These are phyloP conservation scores for Hirtodrosophila histrioides DNA, from an alignment of 2,888 invertebrate genomes.

Conservation along the genomic window DNA sequence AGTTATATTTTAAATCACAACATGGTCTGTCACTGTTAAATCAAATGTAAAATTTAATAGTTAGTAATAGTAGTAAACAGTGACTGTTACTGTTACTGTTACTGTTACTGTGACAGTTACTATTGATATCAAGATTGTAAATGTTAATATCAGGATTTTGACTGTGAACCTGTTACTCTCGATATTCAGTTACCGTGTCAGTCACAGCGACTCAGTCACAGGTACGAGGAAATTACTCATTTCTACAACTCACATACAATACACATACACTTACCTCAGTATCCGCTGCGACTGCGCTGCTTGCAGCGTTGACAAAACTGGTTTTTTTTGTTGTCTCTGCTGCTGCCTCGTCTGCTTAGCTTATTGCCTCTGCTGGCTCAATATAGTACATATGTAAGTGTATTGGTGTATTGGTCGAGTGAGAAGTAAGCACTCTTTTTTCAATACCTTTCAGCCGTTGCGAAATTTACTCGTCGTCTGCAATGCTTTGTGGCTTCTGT, in stretches of 20 bases:
- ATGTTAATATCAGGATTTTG: too few species aligned
- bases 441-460: slow-evolving; percentile 55
- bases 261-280: slow-evolving; percentile 53
- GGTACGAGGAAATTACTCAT: slow-evolving; percentile 9
- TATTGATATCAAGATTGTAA: too few species aligned
- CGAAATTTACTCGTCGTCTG: slow-evolving; percentile 54
- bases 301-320: slow-evolving; percentile 66
- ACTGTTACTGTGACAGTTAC: too few species aligned
- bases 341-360: slow-evolving; percentile 30
- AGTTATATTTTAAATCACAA: too few species aligned
- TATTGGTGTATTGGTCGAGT: slow-evolving; percentile 27
- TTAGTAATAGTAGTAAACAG: too few species aligned
- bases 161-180: too few species aligned
- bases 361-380: slow-evolving; percentile 23
- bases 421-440: slow-evolving; percentile 47
- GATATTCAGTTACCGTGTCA: too few species aligned
- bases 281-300: slow-evolving; percentile 76
- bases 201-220: slow-evolving; percentile 7
- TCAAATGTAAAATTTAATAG: too few species aligned
- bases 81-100: too few species aligned
- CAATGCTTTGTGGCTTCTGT: slow-evolving; percentile 13
- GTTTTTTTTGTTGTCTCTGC: slow-evolving; percentile 51
- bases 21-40: too few species aligned
- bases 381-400: too few species aligned
- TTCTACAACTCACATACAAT: too few species aligned